phyloP scores from a whole-genome alignment of 2,797 vertebrate genomes.

The Brachyalestes nurse region DNA sequence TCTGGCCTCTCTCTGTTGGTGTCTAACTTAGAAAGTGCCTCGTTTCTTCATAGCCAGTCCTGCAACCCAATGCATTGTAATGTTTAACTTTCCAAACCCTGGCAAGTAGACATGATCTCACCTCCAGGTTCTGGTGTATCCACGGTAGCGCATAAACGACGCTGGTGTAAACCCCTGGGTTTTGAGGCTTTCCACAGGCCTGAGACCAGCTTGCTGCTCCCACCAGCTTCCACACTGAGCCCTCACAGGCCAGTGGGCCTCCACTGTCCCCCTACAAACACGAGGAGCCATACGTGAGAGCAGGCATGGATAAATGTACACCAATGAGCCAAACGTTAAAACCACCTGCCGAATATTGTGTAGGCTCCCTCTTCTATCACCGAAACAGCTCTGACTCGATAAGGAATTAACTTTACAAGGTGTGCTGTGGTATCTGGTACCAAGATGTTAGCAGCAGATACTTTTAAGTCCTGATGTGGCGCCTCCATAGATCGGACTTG shows the following conservation, averaged over 20 bases:
- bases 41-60: background rate
- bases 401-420: too few species aligned
- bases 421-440: too few species aligned
- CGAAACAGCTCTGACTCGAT: too few species aligned
- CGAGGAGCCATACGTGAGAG: background rate
- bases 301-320: background rate
- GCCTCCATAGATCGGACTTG: too few species aligned
- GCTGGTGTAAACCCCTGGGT: conserved; percentile 83
- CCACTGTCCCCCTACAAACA: conserved; percentile 78
- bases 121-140: conserved; percentile 88
- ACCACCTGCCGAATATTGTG: too few species aligned
- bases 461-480: too few species aligned
- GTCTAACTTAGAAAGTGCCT: background rate
- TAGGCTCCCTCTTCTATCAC: too few species aligned
- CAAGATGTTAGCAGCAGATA: too few species aligned
- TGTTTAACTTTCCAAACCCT: background rate
- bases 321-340: too few species aligned
- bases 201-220: conserved; percentile 80
- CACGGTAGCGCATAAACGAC: conserved; percentile 81
- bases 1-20: background rate
- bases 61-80: background rate
- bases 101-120: conserved; percentile 45
- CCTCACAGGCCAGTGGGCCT: conserved; percentile 81
- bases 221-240: conserved; percentile 80
- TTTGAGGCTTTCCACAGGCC: conserved; percentile 79